A percentile compares a stretch with the other conserved stretches of the same genome.
phyloP scores from a whole-genome alignment of 2,888 invertebrate genomes.

The Ethmia dodecea region DNA sequence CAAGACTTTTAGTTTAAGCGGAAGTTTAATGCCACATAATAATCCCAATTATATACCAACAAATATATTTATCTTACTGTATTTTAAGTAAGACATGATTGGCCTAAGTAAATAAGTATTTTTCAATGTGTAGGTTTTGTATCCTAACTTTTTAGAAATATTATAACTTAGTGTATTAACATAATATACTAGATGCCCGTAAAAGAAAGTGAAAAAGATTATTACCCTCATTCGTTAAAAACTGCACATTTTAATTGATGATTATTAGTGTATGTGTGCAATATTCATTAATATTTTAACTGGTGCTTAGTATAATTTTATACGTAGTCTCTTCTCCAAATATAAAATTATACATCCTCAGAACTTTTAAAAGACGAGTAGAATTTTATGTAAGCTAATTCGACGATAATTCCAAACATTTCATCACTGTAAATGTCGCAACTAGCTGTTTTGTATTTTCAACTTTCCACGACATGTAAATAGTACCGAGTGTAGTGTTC shows the following conservation, averaged over 20 bases:
- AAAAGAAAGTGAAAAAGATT: slow-evolving; percentile 19
- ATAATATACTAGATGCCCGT: slow-evolving; percentile 28
- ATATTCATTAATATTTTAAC: slow-evolving; percentile 41
- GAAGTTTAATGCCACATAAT: slow-evolving; percentile 29
- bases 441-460: slow-evolving; percentile 38
- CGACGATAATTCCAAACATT: slow-evolving; percentile 18
- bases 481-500: slow-evolving; percentile 44
- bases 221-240: slow-evolving; percentile 41
- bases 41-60: slow-evolving; percentile 22
- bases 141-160: slow-evolving; percentile 47
- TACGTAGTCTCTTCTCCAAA: slow-evolving; percentile 20
- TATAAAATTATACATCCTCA: slow-evolving; percentile 47
- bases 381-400: slow-evolving; percentile 42
- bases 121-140: slow-evolving; percentile 62
- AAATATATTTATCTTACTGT: slow-evolving; percentile 42
- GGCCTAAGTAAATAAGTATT: slow-evolving; percentile 69
- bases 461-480: slow-evolving; percentile 46
- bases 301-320: slow-evolving; percentile 52
- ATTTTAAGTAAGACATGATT: slow-evolving; percentile 45
- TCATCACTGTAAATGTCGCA: slow-evolving; percentile 12
- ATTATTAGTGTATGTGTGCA: slow-evolving; percentile 36
- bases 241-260: slow-evolving; percentile 7
- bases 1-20: slow-evolving; percentile 65
- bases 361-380: slow-evolving; percentile 54
- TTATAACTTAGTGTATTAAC: slow-evolving; percentile 37